Percentiles rank a stretch among this genome's conserved stretches.
Evolutionary conservation across 2,888 invertebrate species (phyloP).

Genomic region (Nemurella pictetii): DNA sequence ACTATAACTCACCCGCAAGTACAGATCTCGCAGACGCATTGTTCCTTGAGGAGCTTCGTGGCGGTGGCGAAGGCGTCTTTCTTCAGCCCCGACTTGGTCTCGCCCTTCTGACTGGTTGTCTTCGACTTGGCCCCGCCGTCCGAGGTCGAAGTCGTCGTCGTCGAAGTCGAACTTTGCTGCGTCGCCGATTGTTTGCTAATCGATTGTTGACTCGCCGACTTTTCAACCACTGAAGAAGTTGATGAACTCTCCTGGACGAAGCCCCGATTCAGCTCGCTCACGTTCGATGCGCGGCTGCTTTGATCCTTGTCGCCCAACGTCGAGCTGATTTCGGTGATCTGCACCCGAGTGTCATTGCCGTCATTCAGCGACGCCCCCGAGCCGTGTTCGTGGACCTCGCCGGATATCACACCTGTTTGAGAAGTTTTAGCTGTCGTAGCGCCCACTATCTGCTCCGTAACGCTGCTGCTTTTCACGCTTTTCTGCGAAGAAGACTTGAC

Average conservation of each 20-base stretch:
- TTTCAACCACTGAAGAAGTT: not conserved
- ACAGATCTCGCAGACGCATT: conserved; percentile 88
- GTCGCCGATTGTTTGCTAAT: not conserved
- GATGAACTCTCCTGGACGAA: conserved; percentile 9
- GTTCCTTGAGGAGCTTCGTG: conserved; percentile 64
- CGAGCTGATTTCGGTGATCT: not conserved
- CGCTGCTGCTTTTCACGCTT: conserved; percentile 2
- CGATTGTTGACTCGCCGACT: conserved; percentile 10
- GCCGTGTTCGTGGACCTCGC: conserved; percentile 3
- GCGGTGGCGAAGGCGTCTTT: conserved; percentile 51
- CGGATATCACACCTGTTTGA: not conserved
- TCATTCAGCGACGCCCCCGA: not conserved
- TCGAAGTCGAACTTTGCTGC: not conserved
- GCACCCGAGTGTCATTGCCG: not conserved
- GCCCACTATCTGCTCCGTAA: conserved; percentile 13
- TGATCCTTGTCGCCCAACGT: not conserved
- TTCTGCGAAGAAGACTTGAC: conserved; percentile 22
- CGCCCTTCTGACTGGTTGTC: not conserved
- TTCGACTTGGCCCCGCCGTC: not conserved
- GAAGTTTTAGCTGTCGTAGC: not conserved
- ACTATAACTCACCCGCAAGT: conserved; percentile 85
- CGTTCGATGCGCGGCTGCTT: not conserved
- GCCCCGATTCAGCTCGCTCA: not conserved
- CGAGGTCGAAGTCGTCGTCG: not conserved
- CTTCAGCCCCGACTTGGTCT: conserved; percentile 2